A percentile compares a stretch with the other conserved stretches of the same genome.
Evolutionary conservation across 2,888 invertebrate species (phyloP).

Genomic region (Metalampra italica): DNA sequence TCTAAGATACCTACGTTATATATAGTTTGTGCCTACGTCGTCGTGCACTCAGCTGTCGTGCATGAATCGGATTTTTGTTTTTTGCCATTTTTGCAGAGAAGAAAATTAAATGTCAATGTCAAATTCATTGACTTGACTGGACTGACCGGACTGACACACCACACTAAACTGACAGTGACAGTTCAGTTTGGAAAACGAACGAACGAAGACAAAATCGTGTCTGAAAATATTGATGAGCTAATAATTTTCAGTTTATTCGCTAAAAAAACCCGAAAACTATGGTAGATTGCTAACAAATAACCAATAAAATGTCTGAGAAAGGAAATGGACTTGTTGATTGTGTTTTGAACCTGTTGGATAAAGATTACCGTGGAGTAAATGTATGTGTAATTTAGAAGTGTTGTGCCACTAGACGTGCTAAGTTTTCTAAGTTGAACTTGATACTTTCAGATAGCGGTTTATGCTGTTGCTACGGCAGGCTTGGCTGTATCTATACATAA

Average conservation of each 20-base stretch:
- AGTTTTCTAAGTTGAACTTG: constrained; percentile 4
- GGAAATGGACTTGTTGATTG: constrained; percentile 50
- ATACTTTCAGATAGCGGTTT: constrained; percentile 75
- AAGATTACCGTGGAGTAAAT: constrained; percentile 71
- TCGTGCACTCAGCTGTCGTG: no score
- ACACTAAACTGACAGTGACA: no score
- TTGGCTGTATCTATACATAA: constrained; percentile 76
- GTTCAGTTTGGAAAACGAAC: constrained; percentile 29
- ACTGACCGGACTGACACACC: no score
- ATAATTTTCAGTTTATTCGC: constrained; percentile 12
- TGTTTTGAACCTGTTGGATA: constrained; percentile 51
- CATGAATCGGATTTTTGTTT: no score
- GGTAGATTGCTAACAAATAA: constrained; percentile 27
- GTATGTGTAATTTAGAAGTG: constrained; percentile 38
- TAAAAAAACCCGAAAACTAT: constrained; percentile 38
- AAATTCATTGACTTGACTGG: no score
- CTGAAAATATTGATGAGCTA: constrained; percentile 62
- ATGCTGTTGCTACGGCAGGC: constrained; percentile 77
- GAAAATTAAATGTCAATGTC: constrained; percentile 9
- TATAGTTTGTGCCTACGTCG: no score
- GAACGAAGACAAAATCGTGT: constrained; percentile 8
- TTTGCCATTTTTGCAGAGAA: no score
- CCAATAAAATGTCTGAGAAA: constrained; percentile 50
- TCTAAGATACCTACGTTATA: no score
- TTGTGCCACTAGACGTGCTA: neutral